Conservation (phyloP, 2,888 invertebrate genomes). For the Ectemnius cavifrons region DNA sequence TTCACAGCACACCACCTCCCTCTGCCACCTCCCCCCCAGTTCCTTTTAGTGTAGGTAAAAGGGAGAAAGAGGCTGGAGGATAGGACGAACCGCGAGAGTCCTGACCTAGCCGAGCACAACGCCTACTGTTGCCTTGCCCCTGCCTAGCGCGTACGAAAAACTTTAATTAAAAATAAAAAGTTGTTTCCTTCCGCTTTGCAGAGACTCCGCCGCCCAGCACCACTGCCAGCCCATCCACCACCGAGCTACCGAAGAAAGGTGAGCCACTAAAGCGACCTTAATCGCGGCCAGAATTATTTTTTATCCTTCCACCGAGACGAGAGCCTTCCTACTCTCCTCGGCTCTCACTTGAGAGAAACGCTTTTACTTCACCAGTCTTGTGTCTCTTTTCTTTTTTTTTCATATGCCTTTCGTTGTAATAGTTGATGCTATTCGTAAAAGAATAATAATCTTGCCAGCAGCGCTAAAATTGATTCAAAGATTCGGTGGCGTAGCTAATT, state of each 20-base stretch:
- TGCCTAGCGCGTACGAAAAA: constrained; percentile 44
- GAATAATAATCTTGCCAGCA: too few relatives aligned
- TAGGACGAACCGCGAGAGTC: too few relatives aligned
- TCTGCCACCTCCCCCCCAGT: constrained; percentile 26
- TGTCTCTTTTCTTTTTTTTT: too few relatives aligned
- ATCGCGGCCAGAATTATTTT: constrained; percentile 43
- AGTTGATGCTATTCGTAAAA: too few relatives aligned
- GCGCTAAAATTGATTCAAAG: too few relatives aligned
- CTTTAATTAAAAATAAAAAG: constrained; percentile 72
- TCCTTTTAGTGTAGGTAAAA: constrained; percentile 4
- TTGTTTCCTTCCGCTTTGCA: constrained; percentile 76
- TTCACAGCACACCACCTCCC: constrained; percentile 17
- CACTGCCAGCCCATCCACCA: constrained; percentile 87
- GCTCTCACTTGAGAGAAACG: too few relatives aligned
- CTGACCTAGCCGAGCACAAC: neutral
- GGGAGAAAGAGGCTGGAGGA: too few relatives aligned
- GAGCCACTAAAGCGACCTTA: constrained; percentile 54
- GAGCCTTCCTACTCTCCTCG: too few relatives aligned
- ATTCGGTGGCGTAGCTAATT: too few relatives aligned
- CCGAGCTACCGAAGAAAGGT: constrained; percentile 80
- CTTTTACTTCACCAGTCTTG: too few relatives aligned
- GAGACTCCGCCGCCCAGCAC: constrained; percentile 91
- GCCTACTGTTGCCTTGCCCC: constrained; percentile 19
- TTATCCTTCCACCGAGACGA: constrained; percentile 12
- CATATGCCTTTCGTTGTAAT: too few relatives aligned